phyloP scores from a whole-genome alignment of 2,888 invertebrate genomes.

The Mimachlamys varia region DNA sequence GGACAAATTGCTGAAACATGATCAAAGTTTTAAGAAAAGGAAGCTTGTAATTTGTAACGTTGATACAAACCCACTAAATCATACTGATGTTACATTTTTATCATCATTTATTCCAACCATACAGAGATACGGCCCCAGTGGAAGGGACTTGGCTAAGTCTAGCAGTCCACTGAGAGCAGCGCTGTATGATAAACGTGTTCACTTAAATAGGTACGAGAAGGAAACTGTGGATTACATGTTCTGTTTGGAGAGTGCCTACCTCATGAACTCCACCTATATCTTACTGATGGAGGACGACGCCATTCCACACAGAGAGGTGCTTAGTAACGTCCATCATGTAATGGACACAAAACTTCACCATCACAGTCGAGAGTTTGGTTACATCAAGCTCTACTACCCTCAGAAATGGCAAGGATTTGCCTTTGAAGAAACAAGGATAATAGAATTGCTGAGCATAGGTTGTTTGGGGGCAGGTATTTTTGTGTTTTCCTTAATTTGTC shows the following conservation, averaged over 20 bases:
- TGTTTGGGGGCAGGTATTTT: constrained; percentile 62
- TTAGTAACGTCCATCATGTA: constrained; percentile 65
- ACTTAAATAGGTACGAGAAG: constrained; percentile 62
- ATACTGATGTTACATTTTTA: constrained; percentile 66
- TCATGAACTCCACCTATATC: constrained; percentile 66
- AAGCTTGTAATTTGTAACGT: constrained; percentile 75
- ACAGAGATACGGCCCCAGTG: constrained; percentile 54
- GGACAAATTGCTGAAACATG: constrained; percentile 55
- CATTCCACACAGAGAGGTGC: constrained; percentile 67
- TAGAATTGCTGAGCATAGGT: constrained; percentile 71
- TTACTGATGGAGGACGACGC: constrained; percentile 79
- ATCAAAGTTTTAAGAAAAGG: constrained; percentile 57
- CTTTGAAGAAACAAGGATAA: constrained; percentile 63
- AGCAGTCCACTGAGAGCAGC: not conserved
- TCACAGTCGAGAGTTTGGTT: constrained; percentile 60
- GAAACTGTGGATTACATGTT: constrained; percentile 78
- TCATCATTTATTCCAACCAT: constrained; percentile 61
- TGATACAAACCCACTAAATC: constrained; percentile 65
- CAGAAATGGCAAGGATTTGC: constrained; percentile 75
- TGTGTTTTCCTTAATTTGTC: constrained; percentile 23
- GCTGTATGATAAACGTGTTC: constrained; percentile 19
- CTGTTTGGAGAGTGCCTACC: constrained; percentile 71
- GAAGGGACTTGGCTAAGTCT: not conserved
- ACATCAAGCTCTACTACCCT: constrained; percentile 78
- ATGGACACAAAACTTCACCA: constrained; percentile 57